phyloP scores from a whole-genome alignment of 2,888 invertebrate genomes.

The Dichetophora obliterata region DNA sequence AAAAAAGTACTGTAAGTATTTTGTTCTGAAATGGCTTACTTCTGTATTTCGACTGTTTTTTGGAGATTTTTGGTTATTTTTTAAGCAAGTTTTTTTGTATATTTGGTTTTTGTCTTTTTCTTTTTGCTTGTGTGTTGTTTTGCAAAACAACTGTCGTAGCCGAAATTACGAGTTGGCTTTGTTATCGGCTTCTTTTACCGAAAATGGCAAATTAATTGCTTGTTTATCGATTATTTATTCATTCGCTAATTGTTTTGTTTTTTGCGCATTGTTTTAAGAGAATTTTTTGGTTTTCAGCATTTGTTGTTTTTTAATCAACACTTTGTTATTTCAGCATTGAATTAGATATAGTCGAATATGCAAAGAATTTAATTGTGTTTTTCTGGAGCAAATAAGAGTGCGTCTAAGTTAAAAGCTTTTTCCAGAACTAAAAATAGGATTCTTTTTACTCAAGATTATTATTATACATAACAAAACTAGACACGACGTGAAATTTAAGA shows the following conservation, averaged over 20 bases:
- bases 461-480: too few relatives aligned
- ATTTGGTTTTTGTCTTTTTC: background rate
- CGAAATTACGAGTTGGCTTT: constrained; percentile 9
- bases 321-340: too few relatives aligned
- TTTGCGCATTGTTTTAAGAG: background rate
- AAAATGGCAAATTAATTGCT: constrained; percentile 30
- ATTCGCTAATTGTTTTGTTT: constrained; percentile 3
- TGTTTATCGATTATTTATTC: constrained; percentile 29
- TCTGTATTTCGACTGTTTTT: background rate
- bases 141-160: constrained; percentile 25
- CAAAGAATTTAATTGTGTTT: too few relatives aligned
- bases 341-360: too few relatives aligned
- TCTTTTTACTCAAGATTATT: too few relatives aligned
- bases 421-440: too few relatives aligned
- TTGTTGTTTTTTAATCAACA: too few relatives aligned
- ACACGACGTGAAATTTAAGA: too few relatives aligned
- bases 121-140: background rate
- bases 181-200: background rate
- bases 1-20: background rate
- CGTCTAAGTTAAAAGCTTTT: too few relatives aligned
- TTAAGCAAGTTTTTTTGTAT: background rate
- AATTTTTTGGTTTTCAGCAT: too few relatives aligned
- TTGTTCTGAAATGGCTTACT: constrained; percentile 7
- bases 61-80: background rate
- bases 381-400: too few relatives aligned